Evolutionary conservation across 2,113 vertebrate genomes (phyloP), one percentile per base, ranked within the genome.

Genomic region (Leucopsar rothschildi): DNA sequence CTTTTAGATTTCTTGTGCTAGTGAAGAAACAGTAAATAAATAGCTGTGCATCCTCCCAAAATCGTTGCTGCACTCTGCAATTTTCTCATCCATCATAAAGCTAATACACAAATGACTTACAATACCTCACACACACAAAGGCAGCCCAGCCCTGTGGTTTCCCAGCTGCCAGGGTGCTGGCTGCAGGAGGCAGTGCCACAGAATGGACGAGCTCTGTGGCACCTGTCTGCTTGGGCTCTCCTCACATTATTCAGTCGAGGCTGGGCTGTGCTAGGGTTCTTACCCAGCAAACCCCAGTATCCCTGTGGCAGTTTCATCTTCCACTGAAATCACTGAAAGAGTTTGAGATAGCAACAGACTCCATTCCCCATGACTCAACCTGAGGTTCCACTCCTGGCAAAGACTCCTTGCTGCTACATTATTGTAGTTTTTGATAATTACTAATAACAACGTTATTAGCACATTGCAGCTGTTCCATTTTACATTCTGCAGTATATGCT

Each of bases 341-440:
- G 9, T 33, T 66, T 81, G 47, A 55, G 35, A n/a, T 2, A 47
- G 33, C 5, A 7, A 28, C 5, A 86, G 47, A 21, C 10, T 42
- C 77, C 0, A 0, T 8, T 73, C 12, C 13, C 31, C 50, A 0
- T 22, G 27, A 47, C 42, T 90, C 28, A 56, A 9, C 15, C n/a
- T 31, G 50, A 56, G 25, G 7, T 61, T 53, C 4, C 9, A 31
- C 27, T 75, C 29, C 28, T 29, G 40, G 17, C n/a, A 87, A 93
- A 47, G 31, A 23, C 15, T 64, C 24, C 40, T 76, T 64, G 15
- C 9, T 72, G 37, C n/a, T 77, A 35, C 7, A 4, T 53, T 92
- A 56, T 21, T 64, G 10, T 25, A 44, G 31, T 23, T 53, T 47
- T 39, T 35, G 64, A 55, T n/a, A 82, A 49, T 52, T 64, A 35